Evolutionary conservation across 2,797 vertebrate genomes (phyloP), one percentile per base, ranked within the genome.

Genomic region (Salmo trutta): DNA sequence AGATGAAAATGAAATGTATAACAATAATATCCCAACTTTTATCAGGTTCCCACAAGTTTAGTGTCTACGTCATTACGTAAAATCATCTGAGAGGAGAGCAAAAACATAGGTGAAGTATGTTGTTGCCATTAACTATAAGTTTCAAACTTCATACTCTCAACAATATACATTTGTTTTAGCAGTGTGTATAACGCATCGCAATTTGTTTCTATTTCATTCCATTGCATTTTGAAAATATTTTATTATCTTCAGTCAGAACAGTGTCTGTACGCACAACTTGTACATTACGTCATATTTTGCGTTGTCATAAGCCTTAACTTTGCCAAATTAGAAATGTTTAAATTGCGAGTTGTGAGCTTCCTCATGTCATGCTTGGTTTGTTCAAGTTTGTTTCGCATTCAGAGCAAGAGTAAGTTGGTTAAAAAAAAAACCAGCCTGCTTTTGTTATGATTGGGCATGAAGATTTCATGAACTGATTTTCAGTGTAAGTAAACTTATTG

Each of bases 1-100:
- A 4, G 36, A 64, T 54, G 16, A 29, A 24, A 19, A 41, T 19
- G 4, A 73, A 10, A 52, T 19, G 19, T 21, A 8, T 16, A 7
- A 33, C 3, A 59, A 31, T 24, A 16, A 64, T 8, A 10, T 2
- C 5, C 29, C 7, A 66, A 19, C 75, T 78, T 54, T n/a, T 59
- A 51, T 85, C 83, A 71, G 47, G 33, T 73, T 74, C 75, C 79
- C 79, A 74, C 51, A 78, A 80, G 88, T 29, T 67, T 67, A 29
- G 66, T 67, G 3, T 88, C 90, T 89, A 86, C 85, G 78, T 82
- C 82, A 83, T 81, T 53, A 81, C 75, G 78, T 72, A 29, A 19
- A 76, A 81, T 79, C 81, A 81, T 78, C 80, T 71, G 81, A 77
- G 83, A 79, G 59, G 16, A 71, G 65, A 77, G 82, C 83, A 74